Conservation (phyloP, 2,888 invertebrate genomes). For the Drepanosiphum platanoidis region DNA sequence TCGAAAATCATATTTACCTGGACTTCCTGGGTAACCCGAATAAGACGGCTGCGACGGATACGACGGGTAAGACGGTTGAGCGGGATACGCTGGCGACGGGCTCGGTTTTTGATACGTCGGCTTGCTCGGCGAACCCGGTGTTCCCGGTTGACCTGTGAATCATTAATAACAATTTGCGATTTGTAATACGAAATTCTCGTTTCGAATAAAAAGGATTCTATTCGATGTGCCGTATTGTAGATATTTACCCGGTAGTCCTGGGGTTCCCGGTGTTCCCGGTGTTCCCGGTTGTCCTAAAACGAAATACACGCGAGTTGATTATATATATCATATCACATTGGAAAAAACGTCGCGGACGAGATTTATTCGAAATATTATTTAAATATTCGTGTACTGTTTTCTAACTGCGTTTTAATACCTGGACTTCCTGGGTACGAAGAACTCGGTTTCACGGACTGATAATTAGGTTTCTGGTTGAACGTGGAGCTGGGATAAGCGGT, state of each 20-base stretch:
- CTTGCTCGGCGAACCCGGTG: constrained; percentile 66
- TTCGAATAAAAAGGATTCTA: constrained; percentile 66
- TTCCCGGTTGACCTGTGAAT: constrained; percentile 64
- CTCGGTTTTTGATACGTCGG: constrained; percentile 31
- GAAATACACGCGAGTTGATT: not conserved
- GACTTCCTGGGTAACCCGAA: constrained; percentile 66
- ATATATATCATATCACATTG: not conserved
- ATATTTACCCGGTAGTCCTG: constrained; percentile 64
- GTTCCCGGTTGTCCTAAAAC: constrained; percentile 65
- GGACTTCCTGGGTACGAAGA: constrained; percentile 62
- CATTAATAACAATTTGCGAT: no score
- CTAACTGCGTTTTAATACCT: constrained; percentile 64
- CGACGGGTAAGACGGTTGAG: constrained; percentile 36
- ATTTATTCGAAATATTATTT: no score
- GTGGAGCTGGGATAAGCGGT: constrained; percentile 64
- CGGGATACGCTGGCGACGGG: constrained; percentile 9
- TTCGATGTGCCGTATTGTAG: no score
- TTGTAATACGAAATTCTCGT: no score
- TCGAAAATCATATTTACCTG: constrained; percentile 35
- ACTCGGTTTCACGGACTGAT: constrained; percentile 46
- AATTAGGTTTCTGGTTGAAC: constrained; percentile 65
- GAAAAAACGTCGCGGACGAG: no score
- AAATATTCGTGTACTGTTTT: no score
- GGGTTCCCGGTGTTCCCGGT: constrained; percentile 66
- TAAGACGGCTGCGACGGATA: constrained; percentile 64